Evolutionary conservation across 2,888 invertebrate species (phyloP), one percentile per base, ranked within the genome.

Genomic region (Calameuta pallipes): DNA sequence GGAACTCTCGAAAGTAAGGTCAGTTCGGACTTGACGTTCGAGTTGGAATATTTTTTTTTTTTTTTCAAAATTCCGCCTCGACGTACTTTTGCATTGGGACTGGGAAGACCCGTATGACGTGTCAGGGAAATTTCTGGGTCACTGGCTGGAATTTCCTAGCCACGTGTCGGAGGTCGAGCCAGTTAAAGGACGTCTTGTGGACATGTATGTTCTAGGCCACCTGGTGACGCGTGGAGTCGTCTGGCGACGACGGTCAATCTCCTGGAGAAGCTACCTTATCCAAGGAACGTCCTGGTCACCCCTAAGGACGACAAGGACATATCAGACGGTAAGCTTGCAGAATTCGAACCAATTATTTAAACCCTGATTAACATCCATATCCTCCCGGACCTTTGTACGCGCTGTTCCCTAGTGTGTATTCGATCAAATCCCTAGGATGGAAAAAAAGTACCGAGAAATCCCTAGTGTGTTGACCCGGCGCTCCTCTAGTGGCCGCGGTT

Each of bases 141-240:
- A 56, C 23, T 56, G 56, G 56, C 0, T 41, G 9, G 1, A 56
- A 6, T 23, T 1, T 2, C 23, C 9, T 1, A 0, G 23, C 6
- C 2, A 23, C 56, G 56, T 23, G 56, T 56, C 56, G 23, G 23
- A 56, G 56, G 56, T 56, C 56, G 56, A 23, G 56, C 9, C 23
- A 0, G 56, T 23, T 56, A 9, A 56, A 56, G 9, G 56, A 56
- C 81, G 77, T 83, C 83, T 82, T 37, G 56, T 23, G 15, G 9
- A 56, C 56, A 2, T 6, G 56, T 56, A 2, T 82, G 82, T 89
- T 92, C 71, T 91, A 96, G 96, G 86, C 93, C 94, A 81, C 93
- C 95, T 80, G 95, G 94, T 84, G 96, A 97, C 92, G 95, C 95
- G 15, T 97, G 97, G 97, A 94, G 94, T 87, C 94, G 95, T 90